Base-by-base conservation (phyloP, 2,888 invertebrate species). In the Lissocephala sabroskyi region DNA sequence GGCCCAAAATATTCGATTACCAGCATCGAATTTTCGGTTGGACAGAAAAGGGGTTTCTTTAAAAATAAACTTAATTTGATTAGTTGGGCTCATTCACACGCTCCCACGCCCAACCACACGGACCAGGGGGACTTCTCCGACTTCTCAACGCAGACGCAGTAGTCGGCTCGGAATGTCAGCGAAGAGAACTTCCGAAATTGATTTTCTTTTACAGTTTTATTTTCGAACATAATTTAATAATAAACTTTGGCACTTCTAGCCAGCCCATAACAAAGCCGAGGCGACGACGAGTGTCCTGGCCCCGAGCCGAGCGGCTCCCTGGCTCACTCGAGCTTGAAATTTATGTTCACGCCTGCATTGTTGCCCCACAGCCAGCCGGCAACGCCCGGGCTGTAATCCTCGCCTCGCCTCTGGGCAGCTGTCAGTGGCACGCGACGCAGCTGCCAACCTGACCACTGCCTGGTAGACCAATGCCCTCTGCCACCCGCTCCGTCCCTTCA, bases 171-270 rank as follows among this genome's bases (percentile, higher is more conserved):
- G 44, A 56, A 51, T 55, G 49, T 45, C 45, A 14, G 14, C 13
- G 30, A 29, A 33, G 36, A 50, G 42, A 56, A 45, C 54, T 46
- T 46, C 39, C 46, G 39, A 62, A 71, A 70, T 70, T 65, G 71
- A 70, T 70, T 71, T 65, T 45, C 61, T 56, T 65, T 55, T 52
- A 56, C 52, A 65, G 55, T 71, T 71, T 71, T 67, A 64, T 70
- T 64, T 55, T 65, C 59, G 59, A 64, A 58, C 65, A 67, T 58
- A 65, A 70, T 68, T 70, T 71, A 67, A 71, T 70, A 70, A 71
- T 70, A 70, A 71, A 70, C 68, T 70, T 71, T 65, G 68, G 71
- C 71, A 70, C 71, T 70, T 67, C 71, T 59, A 57, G 63, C 62
- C 61, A n/a, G n/a, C n/a, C n/a, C n/a, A 67, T 57, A 57, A 54